phyloP scores from a whole-genome alignment of 1,140 invertebrate species.

The Sitobion miscanthi region DNA sequence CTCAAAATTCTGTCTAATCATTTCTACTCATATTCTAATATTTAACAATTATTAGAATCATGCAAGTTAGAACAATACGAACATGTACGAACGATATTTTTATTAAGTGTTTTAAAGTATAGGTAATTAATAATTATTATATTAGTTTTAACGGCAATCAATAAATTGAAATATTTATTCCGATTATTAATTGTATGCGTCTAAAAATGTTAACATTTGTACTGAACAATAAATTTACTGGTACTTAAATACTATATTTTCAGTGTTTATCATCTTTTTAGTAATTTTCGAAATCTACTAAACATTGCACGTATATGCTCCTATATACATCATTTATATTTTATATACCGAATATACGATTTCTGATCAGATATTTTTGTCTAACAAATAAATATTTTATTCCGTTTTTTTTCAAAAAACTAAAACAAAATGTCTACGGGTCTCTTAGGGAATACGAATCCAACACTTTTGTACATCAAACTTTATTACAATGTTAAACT shows the following conservation, averaged over 20 bases:
- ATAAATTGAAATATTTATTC: not conserved
- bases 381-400: not conserved
- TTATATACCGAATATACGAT: not conserved
- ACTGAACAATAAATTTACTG: not conserved
- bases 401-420: not conserved
- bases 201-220: not conserved
- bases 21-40: no score
- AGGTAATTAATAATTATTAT: not conserved
- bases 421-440: not conserved
- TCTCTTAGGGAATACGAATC: not conserved
- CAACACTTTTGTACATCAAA: not conserved
- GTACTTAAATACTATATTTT: not conserved
- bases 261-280: not conserved
- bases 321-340: not conserved
- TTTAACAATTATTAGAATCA: not conserved
- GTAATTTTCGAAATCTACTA: not conserved
- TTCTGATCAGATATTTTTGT: not conserved
- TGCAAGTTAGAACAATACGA: not conserved
- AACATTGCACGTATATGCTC: not conserved
- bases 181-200: not conserved
- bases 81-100: not conserved
- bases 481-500: not conserved
- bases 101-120: not conserved
- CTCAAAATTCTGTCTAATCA: no score
- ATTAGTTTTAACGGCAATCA: not conserved